Percentiles rank a stretch among this genome's conserved stretches.
Conservation (phyloP, 1,140 invertebrate genomes). For the Dysdera silvatica region DNA sequence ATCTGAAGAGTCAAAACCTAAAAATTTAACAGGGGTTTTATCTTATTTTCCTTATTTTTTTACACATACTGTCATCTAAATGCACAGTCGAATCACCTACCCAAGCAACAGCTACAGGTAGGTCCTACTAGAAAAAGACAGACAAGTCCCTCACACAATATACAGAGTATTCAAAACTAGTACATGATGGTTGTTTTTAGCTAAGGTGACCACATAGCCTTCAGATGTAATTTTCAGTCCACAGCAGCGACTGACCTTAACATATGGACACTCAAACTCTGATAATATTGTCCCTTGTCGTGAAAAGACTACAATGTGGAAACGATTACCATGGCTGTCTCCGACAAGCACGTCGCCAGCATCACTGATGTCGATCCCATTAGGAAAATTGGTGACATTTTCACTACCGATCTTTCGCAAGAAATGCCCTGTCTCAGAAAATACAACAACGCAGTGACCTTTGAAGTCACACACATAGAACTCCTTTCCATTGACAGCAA, state of each 20-base stretch:
- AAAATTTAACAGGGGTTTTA: too few species aligned
- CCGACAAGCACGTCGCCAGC: constrained; percentile 91
- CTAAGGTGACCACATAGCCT: constrained; percentile 91
- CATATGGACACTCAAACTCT: constrained; percentile 92
- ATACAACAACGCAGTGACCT: constrained; percentile 92
- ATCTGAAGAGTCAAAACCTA: too few species aligned
- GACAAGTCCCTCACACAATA: constrained; percentile 50
- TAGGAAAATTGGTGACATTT: constrained; percentile 91
- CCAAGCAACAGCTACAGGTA: constrained; percentile 27
- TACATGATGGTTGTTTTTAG: constrained; percentile 97
- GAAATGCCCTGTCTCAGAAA: constrained; percentile 82
- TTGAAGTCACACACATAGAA: constrained; percentile 98
- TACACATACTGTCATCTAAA: neutral
- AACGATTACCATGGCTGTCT: constrained; percentile 94
- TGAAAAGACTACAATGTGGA: constrained; percentile 89
- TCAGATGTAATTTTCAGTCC: constrained; percentile 93
- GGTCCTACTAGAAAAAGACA: constrained; percentile 17
- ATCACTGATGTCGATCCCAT: constrained; percentile 94
- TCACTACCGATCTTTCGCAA: constrained; percentile 87
- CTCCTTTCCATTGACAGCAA: constrained; percentile 86
- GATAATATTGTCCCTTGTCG: constrained; percentile 76
- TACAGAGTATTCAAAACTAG: constrained; percentile 90
- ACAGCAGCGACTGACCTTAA: constrained; percentile 94
- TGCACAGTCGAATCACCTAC: neutral
- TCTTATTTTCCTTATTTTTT: too few species aligned